phyloP scores from a whole-genome alignment of 2,888 invertebrate genomes.

The Leptothorax acervorum region DNA sequence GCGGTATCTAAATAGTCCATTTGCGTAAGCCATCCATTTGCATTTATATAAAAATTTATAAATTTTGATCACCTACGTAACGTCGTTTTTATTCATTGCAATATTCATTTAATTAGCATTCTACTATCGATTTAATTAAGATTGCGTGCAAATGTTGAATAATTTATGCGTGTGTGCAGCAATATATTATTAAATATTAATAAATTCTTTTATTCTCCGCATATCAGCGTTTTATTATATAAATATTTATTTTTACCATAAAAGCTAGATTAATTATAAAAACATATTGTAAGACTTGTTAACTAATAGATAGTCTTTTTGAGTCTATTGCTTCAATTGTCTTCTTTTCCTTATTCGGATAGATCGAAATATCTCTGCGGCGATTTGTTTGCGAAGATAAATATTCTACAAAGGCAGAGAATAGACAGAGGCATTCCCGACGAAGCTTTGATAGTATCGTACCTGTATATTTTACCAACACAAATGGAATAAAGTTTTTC shows the following conservation, averaged over 20 bases:
- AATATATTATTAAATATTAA: background rate
- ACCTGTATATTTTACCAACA: background rate
- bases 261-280: background rate
- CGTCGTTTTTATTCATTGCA: background rate
- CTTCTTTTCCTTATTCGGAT: background rate
- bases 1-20: background rate
- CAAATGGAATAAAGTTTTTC: slow-evolving; percentile 34
- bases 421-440: background rate
- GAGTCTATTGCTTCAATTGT: background rate
- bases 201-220: background rate
- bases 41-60: slow-evolving; percentile 21
- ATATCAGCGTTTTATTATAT: background rate
- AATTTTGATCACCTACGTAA: background rate
- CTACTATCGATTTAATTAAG: background rate
- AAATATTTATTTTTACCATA: background rate
- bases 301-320: slow-evolving; percentile 20
- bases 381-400: slow-evolving; percentile 6
- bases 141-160: background rate
- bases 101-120: slow-evolving; percentile 27
- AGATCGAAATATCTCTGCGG: background rate
- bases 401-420: slow-evolving; percentile 16
- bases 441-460: background rate
- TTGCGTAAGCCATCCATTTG: background rate
- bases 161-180: background rate
- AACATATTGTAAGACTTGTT: background rate